A percentile compares a stretch with the other conserved stretches of the same genome.
phyloP scores from a whole-genome alignment of 2,113 vertebrate genomes.

The Rhineura floridana region DNA sequence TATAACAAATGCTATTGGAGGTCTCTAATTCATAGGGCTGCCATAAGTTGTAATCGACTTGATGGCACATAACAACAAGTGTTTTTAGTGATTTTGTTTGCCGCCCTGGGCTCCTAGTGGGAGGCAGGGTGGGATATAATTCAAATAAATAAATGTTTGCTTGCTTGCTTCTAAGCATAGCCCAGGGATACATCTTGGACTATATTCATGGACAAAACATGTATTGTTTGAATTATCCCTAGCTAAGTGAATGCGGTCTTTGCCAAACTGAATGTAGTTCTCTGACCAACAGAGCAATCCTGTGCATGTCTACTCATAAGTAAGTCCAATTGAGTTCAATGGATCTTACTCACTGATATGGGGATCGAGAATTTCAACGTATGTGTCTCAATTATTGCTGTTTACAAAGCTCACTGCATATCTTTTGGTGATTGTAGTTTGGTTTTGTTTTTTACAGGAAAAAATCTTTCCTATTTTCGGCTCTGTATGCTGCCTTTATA shows the following conservation, averaged over 20 bases:
- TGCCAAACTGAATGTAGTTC: background rate
- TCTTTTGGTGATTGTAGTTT: slow-evolving; percentile 44
- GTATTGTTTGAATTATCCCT: background rate
- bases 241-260: too few species aligned
- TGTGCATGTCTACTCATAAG: background rate
- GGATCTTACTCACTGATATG: background rate
- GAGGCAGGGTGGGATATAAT: too few species aligned
- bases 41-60: too few species aligned
- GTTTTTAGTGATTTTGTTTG: too few species aligned
- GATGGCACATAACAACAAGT: too few species aligned
- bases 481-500: slow-evolving; percentile 95
- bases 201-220: background rate
- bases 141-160: too few species aligned
- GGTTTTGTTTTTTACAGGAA: slow-evolving; percentile 82
- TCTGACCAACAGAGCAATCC: background rate
- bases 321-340: background rate
- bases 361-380: background rate
- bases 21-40: too few species aligned
- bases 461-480: slow-evolving; percentile 97
- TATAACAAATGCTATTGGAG: too few species aligned
- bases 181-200: background rate
- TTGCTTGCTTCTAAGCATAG: background rate
- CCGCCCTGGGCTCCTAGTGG: too few species aligned
- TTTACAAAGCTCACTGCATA: slow-evolving; percentile 12
- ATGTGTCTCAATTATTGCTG: background rate